Evolutionary conservation across 2,888 invertebrate species (phyloP), one percentile per base, ranked within the genome.

Genomic region (Dysmachus trigonus): DNA sequence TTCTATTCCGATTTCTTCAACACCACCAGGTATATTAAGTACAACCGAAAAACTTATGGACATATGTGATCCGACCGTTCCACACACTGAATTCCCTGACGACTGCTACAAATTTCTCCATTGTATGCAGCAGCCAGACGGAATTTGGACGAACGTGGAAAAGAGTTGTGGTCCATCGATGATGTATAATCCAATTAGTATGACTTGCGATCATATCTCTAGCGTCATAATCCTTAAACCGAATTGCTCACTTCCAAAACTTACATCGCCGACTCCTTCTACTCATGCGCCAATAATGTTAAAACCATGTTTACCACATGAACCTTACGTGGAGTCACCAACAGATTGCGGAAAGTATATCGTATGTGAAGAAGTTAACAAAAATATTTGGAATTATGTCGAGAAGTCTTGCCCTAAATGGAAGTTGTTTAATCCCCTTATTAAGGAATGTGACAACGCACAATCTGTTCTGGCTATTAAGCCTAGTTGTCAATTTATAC

Each of bases 41-140:
- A 89, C 89, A 0, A 91, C 91, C 0, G 76, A 76, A 1, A 77
- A 73, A 1, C 90, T 90, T 0, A 10, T 89, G 27, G 90, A 85
- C 0, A 72, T 71, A 7, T 93, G 93, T 90, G 92, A 93, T 90
- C 89, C 93, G 0, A 90, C 91, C 0, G 92, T 93, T 15, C 94
- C 95, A 0, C 94, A 94, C 90, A 92, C 93, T 89, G 93, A 94
- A 15, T 95, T 95, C 91, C 94, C 94, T 0, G 93, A 91, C 0
- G 94, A 96, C 91, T 97, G 96, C 89, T 92, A 93, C 88, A 92
- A 94, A 89, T 97, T 95, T 92, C 94, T 95, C 90, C 95, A 96
- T 86, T 96, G 96, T 87, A 92, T 92, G 0, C 94, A 94, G 0
- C 92, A 91, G 33, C 89, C 90, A 38, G 89, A 91, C 0, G 90